These are phyloP conservation scores for Neodiprion fabricii DNA, from an alignment of 1,140 invertebrate species.

Conservation along the genomic window DNA sequence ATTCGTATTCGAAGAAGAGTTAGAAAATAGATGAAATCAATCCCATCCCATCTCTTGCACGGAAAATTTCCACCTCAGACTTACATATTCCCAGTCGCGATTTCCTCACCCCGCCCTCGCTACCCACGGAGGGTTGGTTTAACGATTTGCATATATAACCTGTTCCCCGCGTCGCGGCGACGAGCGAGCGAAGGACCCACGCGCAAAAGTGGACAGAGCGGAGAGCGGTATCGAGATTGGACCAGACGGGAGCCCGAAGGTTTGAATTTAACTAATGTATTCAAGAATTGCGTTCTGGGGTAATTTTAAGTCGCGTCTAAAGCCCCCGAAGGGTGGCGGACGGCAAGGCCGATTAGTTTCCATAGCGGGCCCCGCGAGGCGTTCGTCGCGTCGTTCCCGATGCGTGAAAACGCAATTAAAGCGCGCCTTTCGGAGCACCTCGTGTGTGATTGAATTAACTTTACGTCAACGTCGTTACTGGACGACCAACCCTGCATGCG, in stretches of 20 bases:
- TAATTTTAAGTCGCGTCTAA: neutral
- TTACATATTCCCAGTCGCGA: neutral
- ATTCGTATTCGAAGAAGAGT: too few species aligned
- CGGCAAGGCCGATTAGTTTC: neutral
- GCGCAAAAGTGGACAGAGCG: neutral
- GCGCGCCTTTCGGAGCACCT: neutral
- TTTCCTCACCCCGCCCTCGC: neutral
- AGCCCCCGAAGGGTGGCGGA: neutral
- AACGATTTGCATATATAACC: neutral
- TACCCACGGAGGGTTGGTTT: neutral
- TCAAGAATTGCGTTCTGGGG: neutral
- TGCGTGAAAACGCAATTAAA: conserved; percentile 4
- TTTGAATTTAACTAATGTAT: conserved; percentile 6
- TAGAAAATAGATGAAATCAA: too few species aligned
- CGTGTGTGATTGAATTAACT: neutral
- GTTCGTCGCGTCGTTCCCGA: neutral
- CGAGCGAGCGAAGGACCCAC: neutral
- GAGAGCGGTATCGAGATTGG: neutral
- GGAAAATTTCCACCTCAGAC: neutral
- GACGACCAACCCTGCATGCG: too few species aligned
- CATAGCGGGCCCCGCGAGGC: neutral
- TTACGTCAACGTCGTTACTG: too few species aligned
- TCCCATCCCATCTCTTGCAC: too few species aligned
- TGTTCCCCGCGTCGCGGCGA: neutral
- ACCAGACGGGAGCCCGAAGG: neutral